Evolutionary conservation across 2,888 invertebrate genomes (phyloP), one percentile per base, ranked within the genome.

Genomic region (Eilema caniola): DNA sequence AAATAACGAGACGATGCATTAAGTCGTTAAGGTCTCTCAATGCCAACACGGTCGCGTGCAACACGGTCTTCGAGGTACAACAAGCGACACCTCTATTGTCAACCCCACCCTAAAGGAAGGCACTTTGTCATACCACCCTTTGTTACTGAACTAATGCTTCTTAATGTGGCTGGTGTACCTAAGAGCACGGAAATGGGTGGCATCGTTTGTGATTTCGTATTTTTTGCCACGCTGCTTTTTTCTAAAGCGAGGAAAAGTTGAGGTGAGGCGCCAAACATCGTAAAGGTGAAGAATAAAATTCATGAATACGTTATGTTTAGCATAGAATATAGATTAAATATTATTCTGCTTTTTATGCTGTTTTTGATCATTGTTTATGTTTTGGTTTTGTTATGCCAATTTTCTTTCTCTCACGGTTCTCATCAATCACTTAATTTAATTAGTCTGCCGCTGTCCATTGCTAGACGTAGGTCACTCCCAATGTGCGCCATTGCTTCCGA

Each of bases 71-170:
- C 56, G 66, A 71, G 76, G 77, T 81, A 86, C 84, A 84, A 83
- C 86, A 80, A 81, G 78, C 85, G 84, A 85, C 87, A 86, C 85
- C 82, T 83, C 87, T 83, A 86, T 90, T 90, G 88, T 91, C 69
- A 72, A 72, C 85, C 84, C 81, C 79, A 74, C 85, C 88, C 80
- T 82, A 79, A 79, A 77, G 83, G 83, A 85, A 89, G 89, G 88
- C 90, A 92, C 92, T 92, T 91, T 91, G 91, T 92, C 91, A 91
- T 85, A 88, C 87, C 84, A 85, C 87, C 88, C 88, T 92, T 93
- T 93, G 92, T 93, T 87, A 89, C 85, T 79, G 83, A 88, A 89
- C 89, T 92, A 92, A 93, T 91, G 91, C 90, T 86, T 85, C 89
- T 92, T 90, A 91, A 92, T 90, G 90, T 85, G 83, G 82, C 80